These are phyloP conservation scores for Pseudochirops cupreus DNA, from an alignment of 2,797 vertebrate species.

Conservation along the genomic window DNA sequence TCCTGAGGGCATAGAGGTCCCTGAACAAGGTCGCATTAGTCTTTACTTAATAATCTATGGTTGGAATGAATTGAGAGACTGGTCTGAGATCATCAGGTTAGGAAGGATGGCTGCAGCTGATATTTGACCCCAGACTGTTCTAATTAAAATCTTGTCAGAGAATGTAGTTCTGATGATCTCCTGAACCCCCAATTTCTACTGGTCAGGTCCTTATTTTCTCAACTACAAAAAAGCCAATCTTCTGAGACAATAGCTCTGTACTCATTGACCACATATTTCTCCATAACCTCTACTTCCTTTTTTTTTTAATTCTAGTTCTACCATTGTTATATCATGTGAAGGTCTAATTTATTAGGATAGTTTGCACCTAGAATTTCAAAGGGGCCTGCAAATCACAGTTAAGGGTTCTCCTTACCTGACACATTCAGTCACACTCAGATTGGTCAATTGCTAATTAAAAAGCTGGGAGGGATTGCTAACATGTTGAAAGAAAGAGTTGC, in stretches of 20 bases:
- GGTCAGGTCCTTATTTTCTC: background rate
- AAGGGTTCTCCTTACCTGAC: background rate
- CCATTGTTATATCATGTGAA: slow-evolving; percentile 11
- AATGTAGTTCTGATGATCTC: background rate
- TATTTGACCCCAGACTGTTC: background rate
- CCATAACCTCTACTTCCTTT: slow-evolving; percentile 29
- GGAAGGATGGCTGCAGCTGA: background rate
- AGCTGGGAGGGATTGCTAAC: background rate
- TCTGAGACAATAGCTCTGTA: background rate
- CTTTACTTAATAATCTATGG: background rate
- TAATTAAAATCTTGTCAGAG: background rate
- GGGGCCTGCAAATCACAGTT: background rate
- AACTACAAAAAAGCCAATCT: background rate
- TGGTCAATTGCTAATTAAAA: slow-evolving; percentile 6
- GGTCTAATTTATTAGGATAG: slow-evolving; percentile 31
- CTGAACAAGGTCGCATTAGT: background rate
- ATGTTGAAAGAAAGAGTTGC: background rate
- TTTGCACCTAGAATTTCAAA: slow-evolving; percentile 20
- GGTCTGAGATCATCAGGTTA: background rate
- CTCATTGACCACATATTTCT: background rate
- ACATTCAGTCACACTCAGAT: background rate
- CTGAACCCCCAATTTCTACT: background rate
- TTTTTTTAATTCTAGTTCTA: background rate
- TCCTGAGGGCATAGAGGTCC: background rate
- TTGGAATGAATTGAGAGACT: background rate